Base-by-base conservation (phyloP, 2,888 invertebrate species). In the Ditylenchus weischeri region DNA sequence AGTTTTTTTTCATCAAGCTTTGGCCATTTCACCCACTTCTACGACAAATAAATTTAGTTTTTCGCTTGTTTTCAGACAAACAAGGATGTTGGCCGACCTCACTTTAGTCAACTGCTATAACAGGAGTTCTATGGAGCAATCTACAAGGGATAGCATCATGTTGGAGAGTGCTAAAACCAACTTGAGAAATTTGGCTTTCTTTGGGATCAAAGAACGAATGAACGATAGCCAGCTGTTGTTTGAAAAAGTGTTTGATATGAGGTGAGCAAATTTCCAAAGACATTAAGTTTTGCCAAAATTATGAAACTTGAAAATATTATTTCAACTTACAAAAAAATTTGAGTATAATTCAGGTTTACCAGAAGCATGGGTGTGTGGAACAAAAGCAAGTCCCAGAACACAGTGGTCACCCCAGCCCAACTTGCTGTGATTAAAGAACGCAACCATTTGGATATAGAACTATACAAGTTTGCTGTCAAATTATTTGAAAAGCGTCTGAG, bases 61-160 rank as follows among this genome's bases (percentile, higher is more conserved):
- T 29, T 50, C 6, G 21, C n/a, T 19, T 13, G 15, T 43, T 21
- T 23, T 66, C 21, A 76, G 76, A 70, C 96, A 96, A 86, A 95
- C 96, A 4, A 88, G 96, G 76, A 99, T 98, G 98, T 85, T 98
- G 80, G 92, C 96, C 19, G 93, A 98, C 86, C 87, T 98, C 74
- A 91, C 91, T 68, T 87, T 94, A 62, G 90, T 96, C 49, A 92
- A 93, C 67, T 98, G 98, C 86, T 98, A 98, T 86, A 92, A 95
- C 72, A 21, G 74, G 64, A 49, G 48, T 11, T 36, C 65, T 21
- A 72, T 73, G 70, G 57, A 67, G 29, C 38, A 50, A 13, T 48
- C 51, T 10, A 66, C 65, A 8, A 74, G 80, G 49, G 90, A 92
- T 82, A 87, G 89, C 64, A 89, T 93, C 60, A 89, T 98, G 88